These are phyloP conservation scores for Falco cherrug DNA, from an alignment of 2,797 vertebrate genomes.

Conservation along the genomic window DNA sequence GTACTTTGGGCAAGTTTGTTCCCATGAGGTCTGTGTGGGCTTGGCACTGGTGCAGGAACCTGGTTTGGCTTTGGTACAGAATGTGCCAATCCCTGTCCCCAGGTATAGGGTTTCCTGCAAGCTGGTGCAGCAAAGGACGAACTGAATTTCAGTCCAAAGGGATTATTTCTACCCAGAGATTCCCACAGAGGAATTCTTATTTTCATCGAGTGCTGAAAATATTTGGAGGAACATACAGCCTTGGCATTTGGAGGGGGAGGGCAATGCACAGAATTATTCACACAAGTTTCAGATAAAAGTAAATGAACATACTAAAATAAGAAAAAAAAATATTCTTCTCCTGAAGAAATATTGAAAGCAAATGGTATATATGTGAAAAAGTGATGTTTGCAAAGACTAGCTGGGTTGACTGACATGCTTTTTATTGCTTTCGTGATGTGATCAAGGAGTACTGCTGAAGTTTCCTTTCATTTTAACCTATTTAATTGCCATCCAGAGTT, in stretches of 20 bases:
- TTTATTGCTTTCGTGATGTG: background rate
- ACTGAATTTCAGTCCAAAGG: background rate
- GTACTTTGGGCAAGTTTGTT: background rate
- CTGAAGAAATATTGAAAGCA: background rate
- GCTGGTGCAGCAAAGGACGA: background rate
- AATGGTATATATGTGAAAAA: background rate
- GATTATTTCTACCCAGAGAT: background rate
- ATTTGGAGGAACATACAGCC: background rate
- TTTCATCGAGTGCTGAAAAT: background rate
- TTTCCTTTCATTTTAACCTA: background rate
- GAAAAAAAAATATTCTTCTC: background rate
- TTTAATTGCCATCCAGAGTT: conserved; percentile 11
- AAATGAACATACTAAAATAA: background rate
- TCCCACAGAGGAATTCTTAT: background rate
- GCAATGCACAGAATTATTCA: background rate
- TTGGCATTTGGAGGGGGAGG: background rate
- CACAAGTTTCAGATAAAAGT: background rate
- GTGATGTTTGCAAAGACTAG: background rate
- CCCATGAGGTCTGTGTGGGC: background rate
- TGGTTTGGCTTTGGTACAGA: background rate
- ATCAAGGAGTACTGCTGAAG: background rate
- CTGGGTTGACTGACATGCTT: background rate
- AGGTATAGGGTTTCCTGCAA: background rate
- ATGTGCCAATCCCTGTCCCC: background rate
- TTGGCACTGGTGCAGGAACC: background rate